These are phyloP conservation scores for Acanthiza pusilla DNA, from an alignment of 2,797 vertebrate genomes.

Conservation along the genomic window DNA sequence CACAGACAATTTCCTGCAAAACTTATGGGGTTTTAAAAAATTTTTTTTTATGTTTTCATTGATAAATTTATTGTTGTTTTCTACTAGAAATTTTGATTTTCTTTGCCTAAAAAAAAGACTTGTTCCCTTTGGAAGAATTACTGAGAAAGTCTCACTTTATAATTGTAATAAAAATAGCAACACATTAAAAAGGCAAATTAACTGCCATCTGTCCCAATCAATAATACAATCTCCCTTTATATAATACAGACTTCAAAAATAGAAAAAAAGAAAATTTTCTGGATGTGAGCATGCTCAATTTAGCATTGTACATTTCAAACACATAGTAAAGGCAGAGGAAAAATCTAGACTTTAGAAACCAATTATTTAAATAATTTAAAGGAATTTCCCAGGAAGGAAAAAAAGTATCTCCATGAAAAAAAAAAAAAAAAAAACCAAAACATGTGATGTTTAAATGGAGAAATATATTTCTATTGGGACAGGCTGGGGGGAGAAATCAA, in stretches of 20 bases:
- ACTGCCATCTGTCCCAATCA: neutral
- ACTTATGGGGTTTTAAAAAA: neutral
- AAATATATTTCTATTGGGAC: neutral
- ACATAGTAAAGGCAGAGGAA: neutral
- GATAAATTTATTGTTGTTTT: neutral
- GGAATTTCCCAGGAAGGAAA: neutral
- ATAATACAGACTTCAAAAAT: neutral
- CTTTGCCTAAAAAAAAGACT: neutral
- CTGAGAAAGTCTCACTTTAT: neutral
- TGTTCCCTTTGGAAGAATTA: neutral
- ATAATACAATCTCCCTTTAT: neutral
- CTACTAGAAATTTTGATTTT: neutral
- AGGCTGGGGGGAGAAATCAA: rapidly evolving
- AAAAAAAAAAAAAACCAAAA: neutral
- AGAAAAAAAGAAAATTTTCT: neutral
- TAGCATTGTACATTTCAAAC: neutral
- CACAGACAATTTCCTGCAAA: neutral
- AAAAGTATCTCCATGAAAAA: neutral
- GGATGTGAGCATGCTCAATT: neutral
- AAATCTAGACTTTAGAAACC: neutral
- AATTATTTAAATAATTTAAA: neutral
- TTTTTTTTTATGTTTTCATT: neutral
- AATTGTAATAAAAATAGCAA: neutral
- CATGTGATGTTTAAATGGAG: neutral
- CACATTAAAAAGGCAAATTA: neutral